phyloP scores from a whole-genome alignment of 2,888 invertebrate species.

The Parasteatoda lunata region DNA sequence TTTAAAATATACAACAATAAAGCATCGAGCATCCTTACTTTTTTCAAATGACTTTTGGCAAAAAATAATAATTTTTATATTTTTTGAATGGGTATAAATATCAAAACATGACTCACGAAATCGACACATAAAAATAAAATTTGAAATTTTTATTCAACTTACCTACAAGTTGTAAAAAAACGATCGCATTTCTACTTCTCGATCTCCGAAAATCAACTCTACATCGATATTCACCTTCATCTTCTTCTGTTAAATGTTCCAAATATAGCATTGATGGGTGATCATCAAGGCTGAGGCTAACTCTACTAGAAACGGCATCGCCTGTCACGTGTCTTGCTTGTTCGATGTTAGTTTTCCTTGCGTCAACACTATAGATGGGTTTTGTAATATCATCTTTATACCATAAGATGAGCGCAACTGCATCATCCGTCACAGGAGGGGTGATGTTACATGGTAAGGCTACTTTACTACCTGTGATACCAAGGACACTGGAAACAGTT shows the following conservation, averaged over 20 bases:
- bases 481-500: constrained; percentile 46
- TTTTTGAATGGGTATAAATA: no score
- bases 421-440: constrained; percentile 47
- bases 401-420: constrained; percentile 56
- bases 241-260: constrained; percentile 82
- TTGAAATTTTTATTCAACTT: constrained; percentile 72
- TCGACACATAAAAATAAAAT: no score
- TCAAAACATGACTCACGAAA: no score
- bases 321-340: constrained; percentile 31
- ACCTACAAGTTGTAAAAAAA: constrained; percentile 93
- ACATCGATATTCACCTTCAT: constrained; percentile 92
- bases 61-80: no score
- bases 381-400: constrained; percentile 63
- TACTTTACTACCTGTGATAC: constrained; percentile 49
- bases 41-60: no score
- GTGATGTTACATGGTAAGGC: constrained; percentile 63
- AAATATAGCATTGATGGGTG: constrained; percentile 52
- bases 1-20: no score
- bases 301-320: constrained; percentile 8
- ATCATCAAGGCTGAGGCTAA: constrained; percentile 42
- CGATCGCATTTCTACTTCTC: constrained; percentile 90
- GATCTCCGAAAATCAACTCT: constrained; percentile 92
- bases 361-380: constrained; percentile 63
- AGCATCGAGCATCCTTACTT: no score
- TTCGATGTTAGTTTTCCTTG: constrained; percentile 33